Base-by-base conservation (phyloP, 2,797 vertebrate species). In the Buceros bicornis region DNA sequence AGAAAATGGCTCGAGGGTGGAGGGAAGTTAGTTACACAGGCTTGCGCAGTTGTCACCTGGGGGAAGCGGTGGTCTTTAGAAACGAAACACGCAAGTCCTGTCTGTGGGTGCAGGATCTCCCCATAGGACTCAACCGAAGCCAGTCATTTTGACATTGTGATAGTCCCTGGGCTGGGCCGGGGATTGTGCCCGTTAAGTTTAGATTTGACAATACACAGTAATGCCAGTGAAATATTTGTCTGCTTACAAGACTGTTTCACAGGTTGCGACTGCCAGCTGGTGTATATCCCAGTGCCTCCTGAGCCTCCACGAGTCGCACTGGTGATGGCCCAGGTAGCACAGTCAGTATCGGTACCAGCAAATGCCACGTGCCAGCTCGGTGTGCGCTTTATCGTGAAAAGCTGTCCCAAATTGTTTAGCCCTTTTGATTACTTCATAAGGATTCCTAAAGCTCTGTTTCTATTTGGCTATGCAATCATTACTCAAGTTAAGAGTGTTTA, bases 241-340 rank as follows among this genome's bases (percentile, higher is more conserved):
- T 79, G 47, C 6, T 48, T 61, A 6, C 1, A 2, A 58, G 53
- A 3, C 22, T 74, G 8, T 47, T 84, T 50, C 10, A 25, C 20
- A 11, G n/a, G 47, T 19, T 16, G 3, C 6, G 35, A 35, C 31
- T 80, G 11, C 21, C 14, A 37, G 31, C 14, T 21, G 16, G 17
- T 0, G 1, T 16, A 5, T 10, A 4, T 45, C 53, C 51, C 28
- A 16, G 35, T 9, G 19, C 31, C n/a, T 83, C 22, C 8, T 0
- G 3, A n/a, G 12, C 51, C 29, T 60, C 15, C 40, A 3, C 1
- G 6, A 43, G 56, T 53, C 14, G 2, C 31, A 1, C 9, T 66
- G 43, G 6, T 57, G 42, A 14, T 2, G 4, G 7, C 25, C 37
- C 35, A 33, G 50, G 42, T 14, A 60, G 43, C 35, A 18, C 8